These are phyloP conservation scores for Druceiella hillmani DNA, from an alignment of 2,888 invertebrate genomes.

Conservation along the genomic window DNA sequence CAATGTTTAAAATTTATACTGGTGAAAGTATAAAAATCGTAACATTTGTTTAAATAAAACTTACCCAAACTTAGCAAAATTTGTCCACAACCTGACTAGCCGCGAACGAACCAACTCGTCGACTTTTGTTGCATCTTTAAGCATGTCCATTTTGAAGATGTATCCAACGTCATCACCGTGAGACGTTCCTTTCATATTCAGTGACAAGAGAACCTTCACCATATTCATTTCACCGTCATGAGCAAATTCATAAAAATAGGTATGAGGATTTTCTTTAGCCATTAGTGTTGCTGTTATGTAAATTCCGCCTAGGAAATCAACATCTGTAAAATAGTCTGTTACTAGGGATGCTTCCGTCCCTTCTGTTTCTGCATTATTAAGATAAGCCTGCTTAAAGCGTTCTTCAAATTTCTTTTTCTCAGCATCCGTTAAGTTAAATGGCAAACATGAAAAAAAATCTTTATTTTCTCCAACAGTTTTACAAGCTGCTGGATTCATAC, in stretches of 20 bases:
- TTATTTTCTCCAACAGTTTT: constrained; percentile 18
- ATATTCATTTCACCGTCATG: constrained; percentile 52
- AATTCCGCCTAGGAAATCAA: constrained; percentile 39
- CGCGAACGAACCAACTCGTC: too few species aligned
- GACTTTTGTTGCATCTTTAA: too few species aligned
- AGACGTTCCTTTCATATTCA: constrained; percentile 46
- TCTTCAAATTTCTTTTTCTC: constrained; percentile 30
- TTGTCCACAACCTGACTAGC: too few species aligned
- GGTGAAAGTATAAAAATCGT: too few species aligned
- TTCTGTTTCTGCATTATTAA: constrained; percentile 33
- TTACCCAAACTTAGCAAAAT: too few species aligned
- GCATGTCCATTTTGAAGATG: too few species aligned
- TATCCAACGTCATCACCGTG: constrained; percentile 59
- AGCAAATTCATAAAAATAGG: constrained; percentile 54
- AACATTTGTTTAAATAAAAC: too few species aligned
- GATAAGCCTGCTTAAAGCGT: constrained; percentile 40
- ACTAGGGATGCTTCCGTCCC: constrained; percentile 37
- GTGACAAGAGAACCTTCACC: constrained; percentile 39
- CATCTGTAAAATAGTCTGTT: constrained; percentile 46
- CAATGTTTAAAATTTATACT: too few species aligned
- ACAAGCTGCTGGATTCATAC: constrained; percentile 20
- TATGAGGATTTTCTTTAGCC: constrained; percentile 36
- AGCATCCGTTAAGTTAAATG: constrained; percentile 30
- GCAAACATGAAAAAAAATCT: too few species aligned
- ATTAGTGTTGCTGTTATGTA: constrained; percentile 33